Base-by-base conservation (phyloP, 2,888 invertebrate genomes). In the Hydraecia micacea region DNA sequence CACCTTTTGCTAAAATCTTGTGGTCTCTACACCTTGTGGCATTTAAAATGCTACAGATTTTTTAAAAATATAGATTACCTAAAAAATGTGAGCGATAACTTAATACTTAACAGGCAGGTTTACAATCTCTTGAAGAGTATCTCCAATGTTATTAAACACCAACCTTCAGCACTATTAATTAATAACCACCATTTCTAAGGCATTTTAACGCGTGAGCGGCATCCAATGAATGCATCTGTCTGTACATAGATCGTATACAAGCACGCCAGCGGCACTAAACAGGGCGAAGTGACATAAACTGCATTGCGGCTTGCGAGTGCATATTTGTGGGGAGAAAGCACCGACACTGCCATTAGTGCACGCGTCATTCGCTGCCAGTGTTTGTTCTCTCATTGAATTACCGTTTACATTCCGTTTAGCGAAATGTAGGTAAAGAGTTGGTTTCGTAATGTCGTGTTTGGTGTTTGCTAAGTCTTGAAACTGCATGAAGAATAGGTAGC, bases 241-340 rank as follows among this genome's bases (percentile, higher is more conserved):
- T 39, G n/a, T 70, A 81, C 63, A 60, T 67, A 65, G 46, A 78
- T 73, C 49, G 70, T 74, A 55, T 65, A 32, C 67, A 36, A 36
- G 36, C 18, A 70, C 85, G 79, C 81, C 67, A 80, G 73, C 73
- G 63, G 66, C 72, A 82, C 86, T 88, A 88, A 91, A 88, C 88
- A 89, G 87, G 76, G 77, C 78, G 73, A 87, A 90, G 87, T 91
- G 91, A 92, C 90, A 90, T 86, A 91, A 92, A 92, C 92, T 92
- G 93, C 94, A 93, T 91, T 94, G 93, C 92, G 92, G 93, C 79
- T 89, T 85, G 84, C 80, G 86, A 92, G 90, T 91, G 92, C 90
- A 91, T 92, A 91, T 92, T 93, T 92, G 92, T 89, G 90, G 88
- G 87, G 81, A 77, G 72, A 75, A 86, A 83, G 85, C 88, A 80